A percentile compares a stretch with the other conserved stretches of the same genome.
Evolutionary conservation across 2,888 invertebrate genomes (phyloP).

Genomic region (Scaptomyza flava): DNA sequence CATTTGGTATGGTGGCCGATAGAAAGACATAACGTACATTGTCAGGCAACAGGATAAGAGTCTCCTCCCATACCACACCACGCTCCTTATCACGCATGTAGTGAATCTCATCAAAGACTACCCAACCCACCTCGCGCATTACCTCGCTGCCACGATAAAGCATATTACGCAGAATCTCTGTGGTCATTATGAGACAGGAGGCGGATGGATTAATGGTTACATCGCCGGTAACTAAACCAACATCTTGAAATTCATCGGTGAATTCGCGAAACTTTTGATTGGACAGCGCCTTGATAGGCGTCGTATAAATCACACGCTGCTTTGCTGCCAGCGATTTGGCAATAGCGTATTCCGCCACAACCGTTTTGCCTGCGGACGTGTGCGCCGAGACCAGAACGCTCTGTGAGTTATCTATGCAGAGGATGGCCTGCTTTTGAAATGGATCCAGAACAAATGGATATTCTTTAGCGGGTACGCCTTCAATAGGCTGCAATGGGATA

Average conservation of each 20-base stretch:
- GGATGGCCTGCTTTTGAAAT: constrained; percentile 98
- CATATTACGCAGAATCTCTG: constrained; percentile 99
- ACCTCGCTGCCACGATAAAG: constrained; percentile 99
- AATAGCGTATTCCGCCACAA: constrained; percentile 98
- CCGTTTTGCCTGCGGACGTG: constrained; percentile 99
- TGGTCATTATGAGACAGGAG: constrained; percentile 99
- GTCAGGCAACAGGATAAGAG: constrained; percentile 97
- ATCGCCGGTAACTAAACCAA: constrained; percentile 99
- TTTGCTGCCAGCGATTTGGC: constrained; percentile 96
- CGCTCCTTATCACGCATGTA: constrained; percentile 99
- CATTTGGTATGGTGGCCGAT: constrained; percentile 99
- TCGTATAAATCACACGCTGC: constrained; percentile 99
- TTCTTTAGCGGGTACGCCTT: constrained; percentile 92
- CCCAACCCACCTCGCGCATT: constrained; percentile 99
- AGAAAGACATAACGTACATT: constrained; percentile 99
- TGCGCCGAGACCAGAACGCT: constrained; percentile 99
- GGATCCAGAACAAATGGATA: constrained; percentile 98
- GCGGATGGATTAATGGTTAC: constrained; percentile 99
- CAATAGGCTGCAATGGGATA: constrained; percentile 86
- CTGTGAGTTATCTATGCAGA: constrained; percentile 98
- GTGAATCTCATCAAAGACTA: constrained; percentile 99
- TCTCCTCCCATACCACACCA: constrained; percentile 99
- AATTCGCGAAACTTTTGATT: constrained; percentile 99
- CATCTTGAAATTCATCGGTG: constrained; percentile 98
- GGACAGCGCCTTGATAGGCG: constrained; percentile 99